Percentiles rank a stretch among this genome's conserved stretches.
Conservation (phyloP, 2,888 invertebrate genomes). For the Oscheius myriophilus region DNA sequence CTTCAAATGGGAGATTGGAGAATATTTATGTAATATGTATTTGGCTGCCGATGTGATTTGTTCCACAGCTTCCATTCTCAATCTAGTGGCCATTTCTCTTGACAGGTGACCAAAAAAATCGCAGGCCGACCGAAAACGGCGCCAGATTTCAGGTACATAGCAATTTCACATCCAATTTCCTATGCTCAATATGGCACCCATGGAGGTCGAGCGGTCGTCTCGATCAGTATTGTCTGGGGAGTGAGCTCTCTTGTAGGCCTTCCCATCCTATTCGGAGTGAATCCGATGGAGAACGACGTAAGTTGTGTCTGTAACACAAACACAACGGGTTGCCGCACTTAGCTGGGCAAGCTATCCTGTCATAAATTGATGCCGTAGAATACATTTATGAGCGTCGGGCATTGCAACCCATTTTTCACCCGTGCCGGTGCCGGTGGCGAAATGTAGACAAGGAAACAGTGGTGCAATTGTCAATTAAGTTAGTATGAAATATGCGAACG, state of each 20-base stretch:
- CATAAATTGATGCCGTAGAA: slow-evolving; percentile 14
- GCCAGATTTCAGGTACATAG: slow-evolving; percentile 56
- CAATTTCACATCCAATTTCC: slow-evolving; percentile 68
- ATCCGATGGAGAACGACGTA: slow-evolving; percentile 76
- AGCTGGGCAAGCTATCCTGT: not conserved
- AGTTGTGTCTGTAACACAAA: not conserved
- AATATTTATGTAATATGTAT: slow-evolving; percentile 93
- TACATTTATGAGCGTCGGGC: slow-evolving; percentile 20
- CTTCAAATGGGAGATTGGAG: slow-evolving; percentile 83
- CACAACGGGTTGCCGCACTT: not conserved
- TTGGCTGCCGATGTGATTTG: slow-evolving; percentile 97
- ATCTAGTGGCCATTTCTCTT: slow-evolving; percentile 95
- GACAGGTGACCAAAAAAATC: slow-evolving; percentile 81
- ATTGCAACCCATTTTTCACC: slow-evolving; percentile 17
- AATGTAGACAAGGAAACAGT: slow-evolving; percentile 1
- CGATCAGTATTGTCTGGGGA: slow-evolving; percentile 93
- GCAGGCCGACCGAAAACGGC: not conserved
- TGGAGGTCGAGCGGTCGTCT: slow-evolving; percentile 83
- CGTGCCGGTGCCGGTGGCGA: not conserved
- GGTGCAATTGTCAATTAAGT: no score
- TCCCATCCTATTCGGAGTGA: slow-evolving; percentile 93
- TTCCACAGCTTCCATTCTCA: slow-evolving; percentile 96
- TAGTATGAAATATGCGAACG: no score
- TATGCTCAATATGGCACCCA: slow-evolving; percentile 68
- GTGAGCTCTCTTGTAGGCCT: slow-evolving; percentile 93